Evolutionary conservation across 2,797 vertebrate species (phyloP).

Genomic region (Labeo calbasu): DNA sequence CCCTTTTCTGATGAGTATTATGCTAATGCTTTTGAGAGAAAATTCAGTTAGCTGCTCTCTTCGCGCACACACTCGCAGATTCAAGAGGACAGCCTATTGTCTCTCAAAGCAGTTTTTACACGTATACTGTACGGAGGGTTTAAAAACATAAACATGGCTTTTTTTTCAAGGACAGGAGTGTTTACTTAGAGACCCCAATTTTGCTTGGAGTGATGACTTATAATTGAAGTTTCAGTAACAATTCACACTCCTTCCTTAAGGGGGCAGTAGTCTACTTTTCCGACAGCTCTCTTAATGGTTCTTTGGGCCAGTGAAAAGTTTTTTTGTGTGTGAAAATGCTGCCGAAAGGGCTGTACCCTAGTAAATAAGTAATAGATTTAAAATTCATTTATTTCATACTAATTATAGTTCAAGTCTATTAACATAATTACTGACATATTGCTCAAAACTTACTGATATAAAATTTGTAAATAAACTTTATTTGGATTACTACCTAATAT

Average conservation of each 20-base stretch:
- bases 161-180: background rate
- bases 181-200: background rate
- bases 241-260: constrained; percentile 45
- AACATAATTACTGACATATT: too few relatives aligned
- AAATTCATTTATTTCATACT: too few relatives aligned
- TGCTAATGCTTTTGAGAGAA: constrained; percentile 37
- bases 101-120: constrained; percentile 1
- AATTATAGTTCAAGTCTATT: too few relatives aligned
- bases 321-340: background rate
- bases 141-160: background rate
- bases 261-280: constrained; percentile 32
- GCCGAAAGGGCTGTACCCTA: background rate
- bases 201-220: background rate
- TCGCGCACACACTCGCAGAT: background rate
- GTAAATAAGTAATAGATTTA: too few relatives aligned
- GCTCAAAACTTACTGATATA: too few relatives aligned
- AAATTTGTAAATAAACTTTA: too few relatives aligned
- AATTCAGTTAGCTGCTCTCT: constrained; percentile 28
- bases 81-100: constrained; percentile 3
- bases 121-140: background rate
- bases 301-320: background rate
- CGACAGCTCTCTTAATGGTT: constrained; percentile 5
- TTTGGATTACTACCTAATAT: too few relatives aligned
- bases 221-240: constrained; percentile 2
- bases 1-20: constrained; percentile 43